phyloP scores from a whole-genome alignment of 2,797 vertebrate genomes.

The Sebastes matsubarae region DNA sequence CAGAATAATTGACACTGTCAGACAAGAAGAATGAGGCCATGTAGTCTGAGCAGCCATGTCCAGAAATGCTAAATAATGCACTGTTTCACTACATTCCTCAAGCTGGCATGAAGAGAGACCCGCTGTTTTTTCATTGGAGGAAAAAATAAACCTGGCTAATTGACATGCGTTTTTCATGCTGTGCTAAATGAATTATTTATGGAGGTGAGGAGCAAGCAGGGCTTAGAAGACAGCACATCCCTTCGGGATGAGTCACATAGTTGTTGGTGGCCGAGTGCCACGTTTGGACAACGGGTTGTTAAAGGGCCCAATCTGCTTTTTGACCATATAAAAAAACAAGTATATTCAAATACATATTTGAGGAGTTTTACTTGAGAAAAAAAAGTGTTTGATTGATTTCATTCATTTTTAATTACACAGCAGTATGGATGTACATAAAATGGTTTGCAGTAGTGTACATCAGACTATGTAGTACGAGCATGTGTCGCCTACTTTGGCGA shows the following conservation, averaged over 20 bases:
- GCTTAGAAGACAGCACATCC: constrained; percentile 48
- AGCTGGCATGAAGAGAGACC: constrained; percentile 42
- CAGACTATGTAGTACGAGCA: not conserved
- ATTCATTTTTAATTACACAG: not conserved
- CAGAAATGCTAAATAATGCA: constrained; percentile 76
- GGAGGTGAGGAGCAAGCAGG: constrained; percentile 48
- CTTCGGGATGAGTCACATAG: constrained; percentile 51
- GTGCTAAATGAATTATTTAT: constrained; percentile 79
- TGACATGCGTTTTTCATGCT: constrained; percentile 79
- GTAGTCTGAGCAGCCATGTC: constrained; percentile 46
- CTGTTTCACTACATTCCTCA: constrained; percentile 39
- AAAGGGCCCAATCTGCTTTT: constrained; percentile 10
- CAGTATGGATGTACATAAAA: not conserved
- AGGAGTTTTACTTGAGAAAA: not conserved
- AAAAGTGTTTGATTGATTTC: not conserved
- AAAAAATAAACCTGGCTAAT: constrained; percentile 74
- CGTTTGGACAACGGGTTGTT: constrained; percentile 3
- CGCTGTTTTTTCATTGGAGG: constrained; percentile 61
- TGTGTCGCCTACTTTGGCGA: not conserved
- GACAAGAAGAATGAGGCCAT: constrained; percentile 48
- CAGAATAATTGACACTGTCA: constrained; percentile 51
- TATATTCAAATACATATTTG: not conserved
- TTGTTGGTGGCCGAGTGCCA: constrained; percentile 22
- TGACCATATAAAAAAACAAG: not conserved
- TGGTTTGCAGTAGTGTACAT: not conserved